Conservation (phyloP, 2,888 invertebrate genomes). For the Ichneumoninae sp. region DNA sequence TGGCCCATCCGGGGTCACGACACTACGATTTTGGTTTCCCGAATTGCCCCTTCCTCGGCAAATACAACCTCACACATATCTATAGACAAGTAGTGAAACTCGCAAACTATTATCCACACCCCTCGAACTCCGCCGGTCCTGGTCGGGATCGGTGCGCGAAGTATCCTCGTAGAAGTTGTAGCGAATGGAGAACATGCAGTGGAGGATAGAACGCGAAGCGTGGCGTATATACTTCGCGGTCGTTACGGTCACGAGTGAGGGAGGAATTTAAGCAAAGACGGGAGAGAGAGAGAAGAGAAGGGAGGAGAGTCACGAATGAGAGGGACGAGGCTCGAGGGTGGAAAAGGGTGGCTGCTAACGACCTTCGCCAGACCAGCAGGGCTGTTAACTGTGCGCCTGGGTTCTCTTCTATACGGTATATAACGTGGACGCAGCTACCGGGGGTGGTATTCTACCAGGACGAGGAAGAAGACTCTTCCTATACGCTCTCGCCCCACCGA, state of each 20-base stretch:
- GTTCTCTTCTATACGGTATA: conserved; percentile 64
- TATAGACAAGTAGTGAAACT: conserved; percentile 35
- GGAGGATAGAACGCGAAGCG: conserved; percentile 49
- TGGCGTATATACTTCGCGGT: conserved; percentile 51
- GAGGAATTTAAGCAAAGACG: conserved; percentile 48
- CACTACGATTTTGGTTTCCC: conserved; percentile 75
- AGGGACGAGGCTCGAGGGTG: conserved; percentile 61
- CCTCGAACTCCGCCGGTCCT: conserved; percentile 50
- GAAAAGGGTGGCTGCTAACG: conserved; percentile 79
- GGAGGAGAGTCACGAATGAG: conserved; percentile 36
- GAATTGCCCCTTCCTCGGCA: conserved; percentile 71
- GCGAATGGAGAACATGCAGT: conserved; percentile 41
- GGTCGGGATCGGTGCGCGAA: conserved; percentile 33
- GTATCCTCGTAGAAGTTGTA: conserved; percentile 58
- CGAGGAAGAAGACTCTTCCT: conserved; percentile 58
- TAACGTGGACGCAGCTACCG: conserved; percentile 38
- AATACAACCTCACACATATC: conserved; percentile 11
- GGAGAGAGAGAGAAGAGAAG: conserved; percentile 10
- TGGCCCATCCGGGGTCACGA: conserved; percentile 72
- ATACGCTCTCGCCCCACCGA: conserved; percentile 37
- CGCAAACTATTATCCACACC: conserved; percentile 66
- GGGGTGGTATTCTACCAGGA: conserved; percentile 44
- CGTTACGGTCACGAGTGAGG: conserved; percentile 55
- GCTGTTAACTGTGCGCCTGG: conserved; percentile 81
- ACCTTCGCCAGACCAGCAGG: conserved; percentile 79